Base-by-base conservation (phyloP, 2,888 invertebrate species). In the Polyommatus iphigenia region DNA sequence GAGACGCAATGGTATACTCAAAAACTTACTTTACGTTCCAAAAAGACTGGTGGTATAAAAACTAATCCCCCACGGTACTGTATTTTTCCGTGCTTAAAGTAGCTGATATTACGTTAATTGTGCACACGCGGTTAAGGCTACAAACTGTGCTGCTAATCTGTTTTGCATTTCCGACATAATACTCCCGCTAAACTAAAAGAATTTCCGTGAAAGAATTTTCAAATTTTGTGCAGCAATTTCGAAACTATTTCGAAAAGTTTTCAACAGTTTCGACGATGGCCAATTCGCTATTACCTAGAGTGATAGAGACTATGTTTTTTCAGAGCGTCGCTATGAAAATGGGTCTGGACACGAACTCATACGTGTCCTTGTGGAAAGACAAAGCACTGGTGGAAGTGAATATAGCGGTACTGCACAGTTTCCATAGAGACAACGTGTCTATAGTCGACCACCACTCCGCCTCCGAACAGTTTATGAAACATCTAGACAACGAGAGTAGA, bases 391-490 rank as follows among this genome's bases (percentile, higher is more conserved):
- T 99, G 0, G 99, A 99, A 94, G 95, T 97, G 29, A 99, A 99
- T 87, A 93, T 98, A 67, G 98, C 99, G 0, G 99, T 99, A 2
- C 91, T 99, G 32, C 96, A 98, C 88, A 99, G 98, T 85, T 99
- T 96, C 83, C 96, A 98, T 92, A 95, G 96, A 84, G 96, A 96
- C 82, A 97, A 97, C 82, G 97, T 97, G 3, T 98, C 99, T 0
- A 98, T 99, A 81, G 98, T 98, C 4, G 99, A 99, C 91, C 98
- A 99, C 88, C 99, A 99, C 86, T 97, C 98, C 0, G 99, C 99
- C 0, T 97, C 98, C 0, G 99, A 99, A 87, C 98, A 98, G 80
- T 99, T 99, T 89, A 98, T 99, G 96, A 98, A 98, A 87, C 98
- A 98, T 92, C 95, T 98, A 87, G 98, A 98, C 84, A 98, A 97